Conservation (phyloP, 1,140 invertebrate genomes). For the Monochamus saltuarius region DNA sequence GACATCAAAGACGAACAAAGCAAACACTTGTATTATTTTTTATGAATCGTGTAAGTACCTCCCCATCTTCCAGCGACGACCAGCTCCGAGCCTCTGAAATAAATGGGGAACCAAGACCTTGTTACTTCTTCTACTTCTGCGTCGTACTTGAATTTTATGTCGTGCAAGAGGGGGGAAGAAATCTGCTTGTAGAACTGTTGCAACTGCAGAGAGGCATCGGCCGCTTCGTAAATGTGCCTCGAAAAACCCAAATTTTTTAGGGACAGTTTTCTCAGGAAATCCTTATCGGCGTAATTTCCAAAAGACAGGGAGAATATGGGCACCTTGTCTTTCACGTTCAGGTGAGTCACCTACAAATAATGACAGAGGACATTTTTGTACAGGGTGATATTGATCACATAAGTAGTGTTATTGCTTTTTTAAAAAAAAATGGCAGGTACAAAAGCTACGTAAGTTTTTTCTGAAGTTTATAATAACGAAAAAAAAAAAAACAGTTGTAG, state of each 20-base stretch:
- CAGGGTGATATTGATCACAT: too few species aligned
- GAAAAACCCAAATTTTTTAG: constrained; percentile 45
- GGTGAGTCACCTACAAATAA: constrained; percentile 23
- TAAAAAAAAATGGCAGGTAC: too few species aligned
- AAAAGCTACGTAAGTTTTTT: too few species aligned
- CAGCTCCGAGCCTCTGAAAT: constrained; percentile 60
- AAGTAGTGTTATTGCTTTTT: too few species aligned
- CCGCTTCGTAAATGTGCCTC: too few species aligned
- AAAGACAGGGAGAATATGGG: constrained; percentile 68
- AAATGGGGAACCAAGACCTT: constrained; percentile 55
- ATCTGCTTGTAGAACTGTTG: constrained; percentile 71
- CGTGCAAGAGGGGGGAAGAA: constrained; percentile 54
- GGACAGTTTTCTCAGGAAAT: constrained; percentile 64
- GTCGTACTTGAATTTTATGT: constrained; percentile 67
- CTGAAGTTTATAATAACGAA: too few species aligned
- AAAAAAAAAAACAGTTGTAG: too few species aligned
- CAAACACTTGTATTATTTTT: too few species aligned
- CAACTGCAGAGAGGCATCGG: constrained; percentile 53
- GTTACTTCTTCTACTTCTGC: constrained; percentile 58
- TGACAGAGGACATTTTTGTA: too few species aligned
- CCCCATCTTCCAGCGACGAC: constrained; percentile 58
- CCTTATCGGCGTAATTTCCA: constrained; percentile 66
- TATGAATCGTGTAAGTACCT: too few species aligned
- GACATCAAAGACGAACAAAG: too few species aligned
- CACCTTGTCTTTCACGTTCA: constrained; percentile 33